A percentile compares a stretch with the other conserved stretches of the same genome.
phyloP scores from a whole-genome alignment of 2,797 vertebrate species.

The Lagocephalus sceleratus region DNA sequence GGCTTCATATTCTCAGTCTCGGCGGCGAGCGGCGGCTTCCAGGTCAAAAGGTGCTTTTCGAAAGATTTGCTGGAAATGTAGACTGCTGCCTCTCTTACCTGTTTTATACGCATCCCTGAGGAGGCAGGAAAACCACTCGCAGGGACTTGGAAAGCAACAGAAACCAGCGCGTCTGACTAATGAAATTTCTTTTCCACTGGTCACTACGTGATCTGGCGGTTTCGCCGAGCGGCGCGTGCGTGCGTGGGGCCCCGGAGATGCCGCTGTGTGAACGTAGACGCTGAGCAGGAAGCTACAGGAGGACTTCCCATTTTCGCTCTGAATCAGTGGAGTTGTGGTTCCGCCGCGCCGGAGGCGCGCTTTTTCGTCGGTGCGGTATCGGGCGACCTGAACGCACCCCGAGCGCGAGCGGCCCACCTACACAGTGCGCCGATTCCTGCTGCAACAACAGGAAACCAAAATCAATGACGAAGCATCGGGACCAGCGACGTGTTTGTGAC shows the following conservation, averaged over 20 bases:
- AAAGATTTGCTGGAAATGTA: slow-evolving; percentile 64
- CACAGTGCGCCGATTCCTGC: slow-evolving; percentile 55
- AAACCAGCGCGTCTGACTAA: slow-evolving; percentile 90
- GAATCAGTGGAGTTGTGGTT: slow-evolving; percentile 75
- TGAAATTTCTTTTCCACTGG: slow-evolving; percentile 96
- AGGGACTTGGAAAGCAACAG: slow-evolving; percentile 86
- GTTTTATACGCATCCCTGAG: slow-evolving; percentile 90
- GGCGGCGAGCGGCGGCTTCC: slow-evolving; percentile 22
- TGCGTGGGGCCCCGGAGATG: slow-evolving; percentile 60
- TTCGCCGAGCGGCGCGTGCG: slow-evolving; percentile 54
- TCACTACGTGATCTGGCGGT: slow-evolving; percentile 70
- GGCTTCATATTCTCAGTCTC: slow-evolving; percentile 67
- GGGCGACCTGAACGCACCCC: slow-evolving; percentile 57
- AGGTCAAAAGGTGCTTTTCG: slow-evolving; percentile 33
- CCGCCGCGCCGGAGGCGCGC: slow-evolving; percentile 50
- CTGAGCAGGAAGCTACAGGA: slow-evolving; percentile 90
- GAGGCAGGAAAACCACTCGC: slow-evolving; percentile 87
- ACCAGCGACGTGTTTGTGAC: too few species aligned
- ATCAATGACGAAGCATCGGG: background rate
- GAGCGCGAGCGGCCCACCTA: slow-evolving; percentile 52
- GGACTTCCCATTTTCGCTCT: slow-evolving; percentile 91
- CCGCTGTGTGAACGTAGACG: slow-evolving; percentile 79
- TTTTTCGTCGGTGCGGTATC: slow-evolving; percentile 61
- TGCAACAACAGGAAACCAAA: slow-evolving; percentile 70
- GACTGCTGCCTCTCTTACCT: slow-evolving; percentile 73